Base-by-base conservation (phyloP, 1,140 invertebrate genomes). In the silkworm (Bombyx mori) region DNA sequence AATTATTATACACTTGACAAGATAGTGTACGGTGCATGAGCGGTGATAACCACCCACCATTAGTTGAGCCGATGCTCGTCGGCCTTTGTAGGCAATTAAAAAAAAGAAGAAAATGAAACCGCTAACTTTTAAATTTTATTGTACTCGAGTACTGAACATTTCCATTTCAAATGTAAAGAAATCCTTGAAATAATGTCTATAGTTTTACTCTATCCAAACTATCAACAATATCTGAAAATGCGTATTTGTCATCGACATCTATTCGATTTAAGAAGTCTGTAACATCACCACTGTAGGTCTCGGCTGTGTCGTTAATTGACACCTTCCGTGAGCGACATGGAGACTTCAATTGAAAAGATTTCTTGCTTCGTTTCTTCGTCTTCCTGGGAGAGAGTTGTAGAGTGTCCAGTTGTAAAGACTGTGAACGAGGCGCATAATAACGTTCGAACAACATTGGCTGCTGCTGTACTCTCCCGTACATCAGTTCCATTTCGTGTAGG, bases 391-490 rank as follows among this genome's bases (percentile, higher is more conserved):
- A 85, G 7, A 82, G 52, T 54, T 75, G 71, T 42, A 76, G 57
- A 7, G 68, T 71, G 22, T 82, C 77, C 18, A 71, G 53, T 7
- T 73, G 65, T 3, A 70, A 63, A 10, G 71, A 69, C 0, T 69
- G 60, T 8, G 76, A 73, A 6, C 75, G 62, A 69, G 92, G 91
- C 65, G 92, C 90, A n/a, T 92, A 92, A 66, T 92, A 91, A 52
- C 92, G 85, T 78, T 93, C 92, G 65, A 93, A 94, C 9, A 93
- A 86, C 56, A 92, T 90, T 0, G 92, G 92, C 67, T 93, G 92
- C 63, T 89, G 88, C 52, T 91, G 90, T 0, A 94, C 92, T 60
- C 92, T 88, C 52, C 91, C 90, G 54, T 92, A 81, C 92, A 94
- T 94, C 58, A 91, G 71, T 76, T 93, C 91, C 92, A 94, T 94